Evolutionary conservation across 2,113 vertebrate genomes (phyloP).

Genomic region (Pampusana beccarii): DNA sequence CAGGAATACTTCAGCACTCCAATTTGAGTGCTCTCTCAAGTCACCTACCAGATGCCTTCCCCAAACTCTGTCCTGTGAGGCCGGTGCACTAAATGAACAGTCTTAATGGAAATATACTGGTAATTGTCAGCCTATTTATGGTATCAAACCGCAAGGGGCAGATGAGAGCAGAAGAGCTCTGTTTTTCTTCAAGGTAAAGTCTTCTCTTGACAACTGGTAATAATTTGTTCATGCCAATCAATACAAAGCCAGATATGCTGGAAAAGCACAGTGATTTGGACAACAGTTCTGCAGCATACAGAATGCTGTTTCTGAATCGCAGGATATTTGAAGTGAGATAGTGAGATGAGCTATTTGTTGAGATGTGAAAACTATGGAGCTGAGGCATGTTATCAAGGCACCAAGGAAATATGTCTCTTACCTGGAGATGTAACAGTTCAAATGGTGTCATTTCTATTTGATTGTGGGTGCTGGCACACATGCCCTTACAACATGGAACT

Average conservation of each 20-base stretch:
- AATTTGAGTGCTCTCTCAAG: background rate
- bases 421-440: background rate
- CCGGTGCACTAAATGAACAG: background rate
- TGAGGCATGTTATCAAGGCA: background rate
- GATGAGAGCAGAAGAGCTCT: background rate
- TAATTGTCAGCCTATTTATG: background rate
- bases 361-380: background rate
- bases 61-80: background rate
- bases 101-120: background rate
- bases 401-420: background rate
- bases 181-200: background rate
- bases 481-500: background rate
- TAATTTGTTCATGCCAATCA: background rate
- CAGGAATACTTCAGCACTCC: background rate
- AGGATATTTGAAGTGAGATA: background rate
- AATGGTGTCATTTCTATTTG: background rate
- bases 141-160: background rate
- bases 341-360: background rate
- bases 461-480: fast-evolving
- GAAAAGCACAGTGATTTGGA: background rate
- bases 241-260: background rate
- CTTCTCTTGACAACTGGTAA: background rate
- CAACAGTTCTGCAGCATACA: fast-evolving
- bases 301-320: fast-evolving
- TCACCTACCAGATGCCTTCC: background rate